A percentile compares a stretch with the other conserved stretches of the same genome.
Evolutionary conservation across 2,113 vertebrate genomes (phyloP).

Genomic region (Myotis yumanensis): DNA sequence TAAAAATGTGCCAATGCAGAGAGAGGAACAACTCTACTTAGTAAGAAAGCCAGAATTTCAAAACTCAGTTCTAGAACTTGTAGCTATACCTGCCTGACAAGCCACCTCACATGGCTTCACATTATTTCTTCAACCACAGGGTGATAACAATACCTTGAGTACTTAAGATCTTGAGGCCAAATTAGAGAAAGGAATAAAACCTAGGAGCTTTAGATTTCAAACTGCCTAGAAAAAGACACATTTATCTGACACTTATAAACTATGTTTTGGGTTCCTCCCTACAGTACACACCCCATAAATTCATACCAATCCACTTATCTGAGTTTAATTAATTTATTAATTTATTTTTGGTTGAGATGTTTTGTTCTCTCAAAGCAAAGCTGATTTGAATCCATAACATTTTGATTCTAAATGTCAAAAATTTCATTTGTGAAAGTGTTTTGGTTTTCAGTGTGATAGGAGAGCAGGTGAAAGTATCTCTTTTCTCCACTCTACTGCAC

Average conservation of each 20-base stretch:
- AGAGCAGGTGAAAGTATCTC: background rate
- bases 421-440: background rate
- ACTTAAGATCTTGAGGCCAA: background rate
- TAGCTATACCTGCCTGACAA: background rate
- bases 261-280: background rate
- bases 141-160: background rate
- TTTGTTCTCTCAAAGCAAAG: background rate
- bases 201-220: background rate
- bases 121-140: background rate
- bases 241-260: background rate
- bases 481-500: rapidly evolving
- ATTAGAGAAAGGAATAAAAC: background rate
- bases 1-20: background rate
- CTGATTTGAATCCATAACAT: background rate
- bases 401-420: background rate
- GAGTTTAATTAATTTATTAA: background rate
- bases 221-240: background rate
- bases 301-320: background rate
- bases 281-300: rapidly evolving
- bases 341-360: background rate
- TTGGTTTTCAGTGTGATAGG: background rate
- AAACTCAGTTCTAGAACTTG: background rate
- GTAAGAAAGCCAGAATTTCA: background rate
- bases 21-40: background rate
- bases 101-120: background rate